Percentiles rank a stretch among this genome's conserved stretches.
Conservation (phyloP, 1,140 invertebrate genomes). For the Brachionus plicatilis region DNA sequence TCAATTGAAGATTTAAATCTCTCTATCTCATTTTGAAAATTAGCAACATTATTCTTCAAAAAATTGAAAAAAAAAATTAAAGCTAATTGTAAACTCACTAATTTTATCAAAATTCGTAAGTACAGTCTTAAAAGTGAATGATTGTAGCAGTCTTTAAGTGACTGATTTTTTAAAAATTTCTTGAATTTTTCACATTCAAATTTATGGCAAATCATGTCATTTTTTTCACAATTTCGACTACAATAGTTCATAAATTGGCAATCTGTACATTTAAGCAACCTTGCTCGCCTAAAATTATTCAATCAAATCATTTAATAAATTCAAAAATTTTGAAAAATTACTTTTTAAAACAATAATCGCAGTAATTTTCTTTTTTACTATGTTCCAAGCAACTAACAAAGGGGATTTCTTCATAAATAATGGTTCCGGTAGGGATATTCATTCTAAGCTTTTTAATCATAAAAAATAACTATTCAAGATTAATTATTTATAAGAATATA, state of each 20-base stretch:
- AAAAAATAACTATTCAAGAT: no score
- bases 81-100: no score
- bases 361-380: neutral
- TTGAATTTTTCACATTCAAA: neutral
- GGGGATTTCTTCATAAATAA: neutral
- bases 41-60: neutral
- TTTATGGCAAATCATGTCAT: neutral
- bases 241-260: neutral
- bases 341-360: neutral
- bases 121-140: neutral
- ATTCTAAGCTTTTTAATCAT: neutral
- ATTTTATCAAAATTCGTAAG: neutral
- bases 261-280: neutral
- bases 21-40: neutral
- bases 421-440: neutral
- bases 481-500: no score
- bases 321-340: neutral
- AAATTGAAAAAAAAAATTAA: no score
- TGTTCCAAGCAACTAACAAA: neutral
- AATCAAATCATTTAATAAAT: neutral
- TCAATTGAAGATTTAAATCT: neutral
- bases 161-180: neutral
- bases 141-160: neutral
- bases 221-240: neutral
- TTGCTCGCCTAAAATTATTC: neutral